These are phyloP conservation scores for Centruroides sculpturatus DNA, from an alignment of 1,140 invertebrate species.

Conservation along the genomic window DNA sequence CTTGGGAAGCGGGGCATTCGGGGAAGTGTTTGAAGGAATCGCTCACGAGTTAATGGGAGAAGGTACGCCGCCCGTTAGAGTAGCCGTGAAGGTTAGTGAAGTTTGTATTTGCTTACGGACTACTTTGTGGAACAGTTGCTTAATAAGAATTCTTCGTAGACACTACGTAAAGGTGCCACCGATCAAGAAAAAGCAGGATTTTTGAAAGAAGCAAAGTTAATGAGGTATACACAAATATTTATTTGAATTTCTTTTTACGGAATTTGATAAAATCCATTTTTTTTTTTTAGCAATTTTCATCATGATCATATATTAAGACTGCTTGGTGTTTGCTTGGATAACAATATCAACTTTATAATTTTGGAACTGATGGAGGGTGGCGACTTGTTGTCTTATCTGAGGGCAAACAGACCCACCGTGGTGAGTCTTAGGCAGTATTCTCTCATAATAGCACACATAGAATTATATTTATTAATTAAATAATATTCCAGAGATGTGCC, in stretches of 20 bases:
- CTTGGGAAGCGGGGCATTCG: constrained; percentile 89
- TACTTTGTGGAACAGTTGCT: neutral
- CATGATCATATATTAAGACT: constrained; percentile 88
- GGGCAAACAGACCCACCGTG: constrained; percentile 49
- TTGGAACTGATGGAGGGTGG: constrained; percentile 96
- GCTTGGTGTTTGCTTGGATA: constrained; percentile 84
- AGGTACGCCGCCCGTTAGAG: constrained; percentile 35
- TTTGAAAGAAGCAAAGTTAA: constrained; percentile 87
- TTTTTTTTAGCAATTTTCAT: constrained; percentile 58
- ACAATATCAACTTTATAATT: constrained; percentile 80
- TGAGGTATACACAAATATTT: constrained; percentile 42
- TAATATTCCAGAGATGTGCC: too few relatives aligned
- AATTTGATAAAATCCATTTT: neutral
- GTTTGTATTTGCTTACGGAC: neutral
- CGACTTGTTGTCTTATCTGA: constrained; percentile 77
- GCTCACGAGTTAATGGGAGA: constrained; percentile 26
- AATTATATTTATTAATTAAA: too few relatives aligned
- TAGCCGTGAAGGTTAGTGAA: constrained; percentile 65
- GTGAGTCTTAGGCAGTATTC: constrained; percentile 31
- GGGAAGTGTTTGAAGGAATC: constrained; percentile 85
- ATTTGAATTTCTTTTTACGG: too few relatives aligned
- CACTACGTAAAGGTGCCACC: constrained; percentile 78
- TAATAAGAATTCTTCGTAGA: constrained; percentile 38
- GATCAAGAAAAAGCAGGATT: constrained; percentile 84
- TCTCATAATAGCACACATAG: neutral